Evolutionary conservation across 2,113 vertebrate genomes (phyloP).

Genomic region (Haemorhous mexicanus): DNA sequence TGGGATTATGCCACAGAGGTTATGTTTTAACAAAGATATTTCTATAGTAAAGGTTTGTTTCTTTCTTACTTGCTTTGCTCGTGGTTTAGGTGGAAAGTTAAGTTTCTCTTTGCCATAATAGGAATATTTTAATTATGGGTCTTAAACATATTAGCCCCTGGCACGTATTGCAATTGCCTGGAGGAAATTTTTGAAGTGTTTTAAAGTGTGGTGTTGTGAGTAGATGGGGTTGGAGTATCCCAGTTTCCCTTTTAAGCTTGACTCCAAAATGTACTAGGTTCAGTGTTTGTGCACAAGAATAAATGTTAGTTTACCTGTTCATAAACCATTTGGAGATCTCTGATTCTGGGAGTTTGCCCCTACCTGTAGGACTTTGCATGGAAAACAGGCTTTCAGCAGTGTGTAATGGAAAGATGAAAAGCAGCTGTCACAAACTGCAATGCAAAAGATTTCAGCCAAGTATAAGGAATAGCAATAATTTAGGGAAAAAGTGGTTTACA

Average conservation of each 20-base stretch:
- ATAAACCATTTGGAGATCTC: background rate
- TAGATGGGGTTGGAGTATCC: background rate
- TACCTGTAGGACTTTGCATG: background rate
- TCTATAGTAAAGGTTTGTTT: background rate
- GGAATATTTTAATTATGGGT: background rate
- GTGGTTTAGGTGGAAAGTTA: background rate
- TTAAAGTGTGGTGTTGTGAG: background rate
- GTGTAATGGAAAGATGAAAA: background rate
- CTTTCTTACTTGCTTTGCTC: background rate
- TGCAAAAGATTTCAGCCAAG: background rate
- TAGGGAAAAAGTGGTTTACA: background rate
- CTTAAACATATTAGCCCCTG: slow-evolving; percentile 3
- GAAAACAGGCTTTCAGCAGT: background rate
- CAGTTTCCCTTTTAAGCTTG: background rate
- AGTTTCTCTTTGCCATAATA: background rate
- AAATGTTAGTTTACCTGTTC: background rate
- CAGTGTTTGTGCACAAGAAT: background rate
- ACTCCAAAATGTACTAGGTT: background rate
- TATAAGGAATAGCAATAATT: background rate
- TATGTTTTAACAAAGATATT: background rate
- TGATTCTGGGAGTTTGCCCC: background rate
- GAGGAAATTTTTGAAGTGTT: background rate
- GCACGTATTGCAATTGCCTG: background rate
- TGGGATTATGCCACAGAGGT: background rate
- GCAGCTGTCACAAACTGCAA: background rate